phyloP scores from a whole-genome alignment of 2,888 invertebrate genomes.

The Lordiphosa fenestrarum region DNA sequence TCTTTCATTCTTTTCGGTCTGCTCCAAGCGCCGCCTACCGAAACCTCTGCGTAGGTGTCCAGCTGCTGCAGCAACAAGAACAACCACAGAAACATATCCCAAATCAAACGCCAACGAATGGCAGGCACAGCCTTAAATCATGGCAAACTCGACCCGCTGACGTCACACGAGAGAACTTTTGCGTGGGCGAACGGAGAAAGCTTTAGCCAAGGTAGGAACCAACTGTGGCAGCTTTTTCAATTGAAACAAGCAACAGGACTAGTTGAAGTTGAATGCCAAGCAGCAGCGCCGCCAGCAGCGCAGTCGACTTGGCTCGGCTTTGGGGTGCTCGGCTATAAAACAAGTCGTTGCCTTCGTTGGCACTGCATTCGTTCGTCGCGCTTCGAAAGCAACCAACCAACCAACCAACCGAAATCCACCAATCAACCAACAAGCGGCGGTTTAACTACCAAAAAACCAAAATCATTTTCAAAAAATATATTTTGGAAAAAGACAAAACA shows the following conservation, averaged over 20 bases:
- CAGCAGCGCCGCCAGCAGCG: constrained; percentile 12
- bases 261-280: constrained; percentile 57
- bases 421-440: constrained; percentile 20
- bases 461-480: constrained; percentile 11
- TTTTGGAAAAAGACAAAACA: constrained; percentile 20
- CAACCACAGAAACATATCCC: constrained; percentile 21
- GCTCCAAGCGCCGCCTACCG: constrained; percentile 62
- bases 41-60: constrained; percentile 50
- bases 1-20: constrained; percentile 22
- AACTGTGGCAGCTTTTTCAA: constrained; percentile 45
- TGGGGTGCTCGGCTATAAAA: constrained; percentile 58
- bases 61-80: constrained; percentile 17
- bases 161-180: constrained; percentile 37
- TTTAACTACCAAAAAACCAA: constrained; percentile 8
- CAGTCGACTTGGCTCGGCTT: constrained; percentile 21
- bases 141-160: constrained; percentile 47
- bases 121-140: constrained; percentile 59
- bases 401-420: constrained; percentile 17
- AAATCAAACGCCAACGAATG: constrained; percentile 55
- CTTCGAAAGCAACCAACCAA: constrained; percentile 53
- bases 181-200: constrained; percentile 37
- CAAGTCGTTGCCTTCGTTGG: constrained; percentile 38
- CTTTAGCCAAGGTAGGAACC: constrained; percentile 49
- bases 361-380: constrained; percentile 66
- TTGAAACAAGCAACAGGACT: constrained; percentile 64